Conservation (phyloP, 2,113 vertebrate species). For the Bombycilla garrulus region DNA sequence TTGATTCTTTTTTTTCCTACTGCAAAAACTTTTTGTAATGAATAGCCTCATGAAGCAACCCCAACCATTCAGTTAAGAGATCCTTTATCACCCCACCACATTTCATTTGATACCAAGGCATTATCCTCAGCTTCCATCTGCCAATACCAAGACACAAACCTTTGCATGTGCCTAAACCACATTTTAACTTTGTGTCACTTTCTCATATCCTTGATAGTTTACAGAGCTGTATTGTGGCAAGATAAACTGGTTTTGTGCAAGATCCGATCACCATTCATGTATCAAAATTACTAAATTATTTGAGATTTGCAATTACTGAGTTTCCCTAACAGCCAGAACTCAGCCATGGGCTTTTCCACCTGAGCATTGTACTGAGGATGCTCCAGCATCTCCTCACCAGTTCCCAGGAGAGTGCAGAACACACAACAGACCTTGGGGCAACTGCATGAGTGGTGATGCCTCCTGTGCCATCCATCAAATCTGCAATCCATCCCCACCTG, state of each 20-base stretch:
- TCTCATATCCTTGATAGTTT: neutral
- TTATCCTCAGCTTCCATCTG: neutral
- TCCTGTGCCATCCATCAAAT: neutral
- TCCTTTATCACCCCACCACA: conserved; percentile 19
- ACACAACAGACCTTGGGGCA: neutral
- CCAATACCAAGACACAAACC: neutral
- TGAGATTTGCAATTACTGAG: neutral
- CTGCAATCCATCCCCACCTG: neutral
- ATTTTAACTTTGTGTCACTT: neutral
- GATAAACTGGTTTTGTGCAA: neutral
- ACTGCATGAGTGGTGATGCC: neutral
- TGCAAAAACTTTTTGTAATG: conserved; percentile 41
- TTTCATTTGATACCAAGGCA: neutral
- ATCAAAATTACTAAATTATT: neutral
- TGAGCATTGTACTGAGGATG: too few relatives aligned
- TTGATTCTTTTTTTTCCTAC: conserved; percentile 46
- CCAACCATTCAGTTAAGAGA: neutral
- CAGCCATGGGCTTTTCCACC: neutral
- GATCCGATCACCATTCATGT: neutral
- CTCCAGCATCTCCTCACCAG: neutral
- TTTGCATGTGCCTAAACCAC: neutral
- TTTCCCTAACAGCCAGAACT: neutral
- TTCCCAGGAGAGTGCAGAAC: neutral
- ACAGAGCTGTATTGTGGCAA: neutral
- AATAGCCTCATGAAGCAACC: conserved; percentile 8